Percentiles rank a stretch among this genome's conserved stretches.
phyloP scores from a whole-genome alignment of 2,888 invertebrate genomes.

The Idaea straminata region DNA sequence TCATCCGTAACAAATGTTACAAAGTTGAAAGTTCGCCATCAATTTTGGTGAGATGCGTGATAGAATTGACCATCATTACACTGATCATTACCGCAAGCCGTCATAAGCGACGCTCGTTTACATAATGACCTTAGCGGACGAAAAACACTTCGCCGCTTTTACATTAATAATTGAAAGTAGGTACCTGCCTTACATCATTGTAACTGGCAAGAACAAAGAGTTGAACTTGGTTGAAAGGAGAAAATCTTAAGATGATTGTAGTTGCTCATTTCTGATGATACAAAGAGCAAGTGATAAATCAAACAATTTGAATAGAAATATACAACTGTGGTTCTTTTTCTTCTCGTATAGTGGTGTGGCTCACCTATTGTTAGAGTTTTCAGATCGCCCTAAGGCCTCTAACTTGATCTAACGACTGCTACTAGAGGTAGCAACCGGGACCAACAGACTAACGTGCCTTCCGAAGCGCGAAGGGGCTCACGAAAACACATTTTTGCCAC shows the following conservation, averaged over 20 bases:
- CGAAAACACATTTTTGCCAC: no score
- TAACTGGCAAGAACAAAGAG: slow-evolving; percentile 20
- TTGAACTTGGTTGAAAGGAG: slow-evolving; percentile 16
- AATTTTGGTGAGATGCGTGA: slow-evolving; percentile 47
- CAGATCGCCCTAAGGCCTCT: no score
- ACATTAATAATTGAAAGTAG: slow-evolving; percentile 29
- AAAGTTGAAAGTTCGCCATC: slow-evolving; percentile 49
- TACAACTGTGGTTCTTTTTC: no score
- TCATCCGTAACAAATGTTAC: slow-evolving; percentile 4
- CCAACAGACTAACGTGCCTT: no score
- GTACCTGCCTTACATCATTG: slow-evolving; percentile 8
- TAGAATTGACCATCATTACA: slow-evolving; percentile 37
- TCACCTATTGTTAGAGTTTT: no score
- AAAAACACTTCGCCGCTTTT: slow-evolving; percentile 38
- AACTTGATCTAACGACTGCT: no score
- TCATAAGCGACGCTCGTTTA: slow-evolving; percentile 45
- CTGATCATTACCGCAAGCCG: slow-evolving; percentile 39
- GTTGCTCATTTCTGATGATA: slow-evolving; percentile 6
- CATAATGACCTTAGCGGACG: slow-evolving; percentile 51
- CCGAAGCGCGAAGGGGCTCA: no score
- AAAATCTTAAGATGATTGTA: not conserved
- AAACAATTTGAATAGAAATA: not conserved
- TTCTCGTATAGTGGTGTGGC: no score
- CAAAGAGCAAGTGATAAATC: not conserved
- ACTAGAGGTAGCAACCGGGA: no score